phyloP scores from a whole-genome alignment of 2,113 vertebrate genomes.

The Tricholaema leucomelas region DNA sequence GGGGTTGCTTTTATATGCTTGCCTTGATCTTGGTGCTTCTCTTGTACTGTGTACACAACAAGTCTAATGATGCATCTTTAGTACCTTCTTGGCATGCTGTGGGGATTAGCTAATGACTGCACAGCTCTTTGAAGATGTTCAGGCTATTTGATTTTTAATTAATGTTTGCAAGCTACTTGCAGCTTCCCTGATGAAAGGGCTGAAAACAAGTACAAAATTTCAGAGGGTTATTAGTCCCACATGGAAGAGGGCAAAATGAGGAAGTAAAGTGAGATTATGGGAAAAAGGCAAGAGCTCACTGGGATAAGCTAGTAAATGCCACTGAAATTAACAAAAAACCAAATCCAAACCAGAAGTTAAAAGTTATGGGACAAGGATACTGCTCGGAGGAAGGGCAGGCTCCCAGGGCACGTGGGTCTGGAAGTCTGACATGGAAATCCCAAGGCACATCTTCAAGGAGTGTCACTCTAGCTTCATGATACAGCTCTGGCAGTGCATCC shows the following conservation, averaged over 20 bases:
- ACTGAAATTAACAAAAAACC: not conserved
- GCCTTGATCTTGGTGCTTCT: conserved; percentile 32
- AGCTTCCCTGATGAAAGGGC: conserved; percentile 34
- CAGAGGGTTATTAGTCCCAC: not conserved
- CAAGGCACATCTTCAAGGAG: not conserved
- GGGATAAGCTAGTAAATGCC: not conserved
- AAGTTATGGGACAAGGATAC: not conserved
- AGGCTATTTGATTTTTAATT: conserved; percentile 39
- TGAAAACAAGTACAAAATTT: conserved; percentile 3
- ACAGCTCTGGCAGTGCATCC: not conserved
- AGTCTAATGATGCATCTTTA: conserved; percentile 29
- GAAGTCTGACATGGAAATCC: not conserved
- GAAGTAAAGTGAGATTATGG: not conserved
- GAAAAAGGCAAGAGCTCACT: not conserved
- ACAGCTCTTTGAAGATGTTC: conserved; percentile 34
- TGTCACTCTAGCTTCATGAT: not conserved
- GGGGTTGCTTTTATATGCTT: not conserved
- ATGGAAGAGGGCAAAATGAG: not conserved
- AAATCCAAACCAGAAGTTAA: not conserved
- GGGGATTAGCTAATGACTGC: conserved; percentile 46
- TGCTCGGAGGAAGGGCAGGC: not conserved
- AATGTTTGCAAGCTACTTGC: conserved; percentile 42
- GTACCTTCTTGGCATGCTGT: not conserved
- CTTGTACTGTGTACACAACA: not conserved
- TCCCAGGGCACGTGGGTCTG: not conserved